Conservation (phyloP, 2,888 invertebrate species). For the Andrena flavipes region DNA sequence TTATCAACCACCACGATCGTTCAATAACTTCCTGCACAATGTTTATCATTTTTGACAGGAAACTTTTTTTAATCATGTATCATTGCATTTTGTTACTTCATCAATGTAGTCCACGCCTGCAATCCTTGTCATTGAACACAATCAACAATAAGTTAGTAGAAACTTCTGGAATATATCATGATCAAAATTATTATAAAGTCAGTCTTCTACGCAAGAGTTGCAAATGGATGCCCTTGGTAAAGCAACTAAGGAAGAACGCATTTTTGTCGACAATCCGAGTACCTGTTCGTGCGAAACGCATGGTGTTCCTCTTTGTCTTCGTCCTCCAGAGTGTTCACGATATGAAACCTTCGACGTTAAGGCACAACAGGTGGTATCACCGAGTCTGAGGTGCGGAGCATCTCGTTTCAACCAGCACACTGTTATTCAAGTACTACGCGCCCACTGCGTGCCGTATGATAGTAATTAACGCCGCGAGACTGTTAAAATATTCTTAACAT, state of each 20-base stretch:
- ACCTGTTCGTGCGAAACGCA: not conserved
- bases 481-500: slow-evolving; percentile 71
- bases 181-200: not conserved
- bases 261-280: not conserved
- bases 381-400: slow-evolving; percentile 71
- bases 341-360: slow-evolving; percentile 69
- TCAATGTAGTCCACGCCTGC: too few relatives aligned
- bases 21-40: too few relatives aligned
- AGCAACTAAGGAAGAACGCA: slow-evolving; percentile 2
- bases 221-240: not conserved
- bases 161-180: too few relatives aligned
- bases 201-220: not conserved
- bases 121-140: too few relatives aligned
- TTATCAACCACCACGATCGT: too few relatives aligned
- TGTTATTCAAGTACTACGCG: slow-evolving; percentile 69
- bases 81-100: too few relatives aligned
- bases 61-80: too few relatives aligned
- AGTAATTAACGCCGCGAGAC: slow-evolving; percentile 71
- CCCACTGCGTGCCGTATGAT: slow-evolving; percentile 70
- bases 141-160: too few relatives aligned
- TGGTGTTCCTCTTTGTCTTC: slow-evolving; percentile 34
- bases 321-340: slow-evolving; percentile 25
- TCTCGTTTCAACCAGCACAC: slow-evolving; percentile 74
- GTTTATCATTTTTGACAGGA: too few relatives aligned
- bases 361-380: slow-evolving; percentile 73